Evolutionary conservation across 2,113 vertebrate genomes (phyloP), one percentile per base, ranked within the genome.

Genomic region (Laterallus jamaicensis): DNA sequence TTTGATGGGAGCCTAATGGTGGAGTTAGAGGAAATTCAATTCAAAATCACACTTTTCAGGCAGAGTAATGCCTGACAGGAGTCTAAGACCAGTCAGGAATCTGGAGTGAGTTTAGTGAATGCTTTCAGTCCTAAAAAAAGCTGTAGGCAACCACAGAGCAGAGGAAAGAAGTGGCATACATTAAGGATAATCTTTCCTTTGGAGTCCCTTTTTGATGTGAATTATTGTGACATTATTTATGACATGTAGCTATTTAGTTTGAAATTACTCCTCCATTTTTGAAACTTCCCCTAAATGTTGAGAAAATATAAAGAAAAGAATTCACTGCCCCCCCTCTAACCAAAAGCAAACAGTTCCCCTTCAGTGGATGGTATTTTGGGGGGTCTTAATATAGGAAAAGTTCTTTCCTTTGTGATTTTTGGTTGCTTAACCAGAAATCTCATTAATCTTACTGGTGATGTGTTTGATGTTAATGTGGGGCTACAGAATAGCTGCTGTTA

Each of bases 401-500:
- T n/a, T 47, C 35, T 69, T 76, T 60, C 17, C 49, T 86, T 39
- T 59, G 50, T 52, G 35, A 44, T 58, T 83, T 91, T 89, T 70
- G 12, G 18, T 17, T 31, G 39, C 14, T 31, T 76, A 94, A 79
- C 3, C 25, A 79, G 56, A 78, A 82, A 32, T 54, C 7, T 52
- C 56, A 54, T 39, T 64, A 26, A 42, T 29, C 37, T 74, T 29
- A 35, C 32, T 66, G 44, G 28, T 20, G 11, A 16, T 67, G 60
- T 2, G 49, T 79, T 80, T 28, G 20, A 1, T 74, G n/a, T 37
- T 0, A 0, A 3, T 28, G 32, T 77, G 35, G 39, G 26, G 29
- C 55, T 86, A 67, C 44, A 54, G 59, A n/a, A 74, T 6, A 80
- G 20, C 15, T 89, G 68, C 39, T 47, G 9, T 56, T 84, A 25